Percentiles rank a stretch among this genome's conserved stretches.
Evolutionary conservation across 2,888 invertebrate species (phyloP).

Genomic region (Melanostoma mellinum): DNA sequence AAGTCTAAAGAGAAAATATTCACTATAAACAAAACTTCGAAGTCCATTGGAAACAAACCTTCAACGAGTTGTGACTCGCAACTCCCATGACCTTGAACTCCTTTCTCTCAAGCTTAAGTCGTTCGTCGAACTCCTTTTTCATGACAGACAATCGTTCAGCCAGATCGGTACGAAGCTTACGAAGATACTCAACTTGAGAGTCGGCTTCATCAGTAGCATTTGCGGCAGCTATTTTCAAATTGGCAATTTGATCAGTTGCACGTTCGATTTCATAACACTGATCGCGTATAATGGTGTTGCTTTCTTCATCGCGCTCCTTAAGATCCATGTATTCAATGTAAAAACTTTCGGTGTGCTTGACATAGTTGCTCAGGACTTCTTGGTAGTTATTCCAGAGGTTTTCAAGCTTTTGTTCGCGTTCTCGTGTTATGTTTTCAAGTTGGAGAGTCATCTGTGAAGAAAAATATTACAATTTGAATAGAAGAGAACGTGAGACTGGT

Average conservation of each 20-base stretch:
- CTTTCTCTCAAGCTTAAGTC: slow-evolving; percentile 83
- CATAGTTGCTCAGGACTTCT: slow-evolving; percentile 80
- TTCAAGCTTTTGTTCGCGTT: slow-evolving; percentile 83
- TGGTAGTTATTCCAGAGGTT: slow-evolving; percentile 82
- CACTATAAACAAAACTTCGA: too few species aligned
- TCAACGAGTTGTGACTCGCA: slow-evolving; percentile 83
- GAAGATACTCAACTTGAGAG: slow-evolving; percentile 82
- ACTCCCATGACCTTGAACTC: slow-evolving; percentile 85
- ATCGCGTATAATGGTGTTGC: slow-evolving; percentile 79
- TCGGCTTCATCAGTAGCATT: slow-evolving; percentile 82
- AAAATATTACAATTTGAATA: not conserved
- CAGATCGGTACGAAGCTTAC: slow-evolving; percentile 82
- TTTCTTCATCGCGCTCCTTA: slow-evolving; percentile 81
- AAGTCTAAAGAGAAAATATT: slow-evolving; percentile 78
- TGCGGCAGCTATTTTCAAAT: slow-evolving; percentile 82
- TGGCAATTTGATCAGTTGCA: slow-evolving; percentile 78
- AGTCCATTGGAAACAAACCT: slow-evolving; percentile 70
- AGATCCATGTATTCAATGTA: slow-evolving; percentile 82
- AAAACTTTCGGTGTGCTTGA: slow-evolving; percentile 81
- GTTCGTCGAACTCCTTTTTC: slow-evolving; percentile 83
- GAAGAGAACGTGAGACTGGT: not conserved
- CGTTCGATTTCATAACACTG: slow-evolving; percentile 80
- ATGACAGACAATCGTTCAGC: slow-evolving; percentile 82
- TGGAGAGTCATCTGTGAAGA: slow-evolving; percentile 79
- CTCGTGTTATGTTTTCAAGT: slow-evolving; percentile 81